A percentile compares a stretch with the other conserved stretches of the same genome.
phyloP scores from a whole-genome alignment of 2,113 vertebrate species.

The Ginglymostoma cirratum region DNA sequence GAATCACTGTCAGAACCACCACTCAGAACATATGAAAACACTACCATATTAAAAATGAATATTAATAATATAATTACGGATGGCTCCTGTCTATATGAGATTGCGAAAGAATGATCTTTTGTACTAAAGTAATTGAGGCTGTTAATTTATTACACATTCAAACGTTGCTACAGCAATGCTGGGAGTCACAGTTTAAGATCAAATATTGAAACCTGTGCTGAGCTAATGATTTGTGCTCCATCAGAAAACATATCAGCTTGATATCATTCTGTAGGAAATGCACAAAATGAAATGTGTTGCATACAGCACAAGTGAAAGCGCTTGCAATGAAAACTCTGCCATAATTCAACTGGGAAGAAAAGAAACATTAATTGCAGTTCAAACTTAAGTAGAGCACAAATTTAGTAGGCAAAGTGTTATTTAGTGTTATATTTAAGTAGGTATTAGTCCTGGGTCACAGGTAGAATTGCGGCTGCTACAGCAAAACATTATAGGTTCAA shows the following conservation, averaged over 20 bases:
- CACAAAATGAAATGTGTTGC: not conserved
- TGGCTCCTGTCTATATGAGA: not conserved
- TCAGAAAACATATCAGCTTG: not conserved
- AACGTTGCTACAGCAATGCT: not conserved
- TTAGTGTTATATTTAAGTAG: not conserved
- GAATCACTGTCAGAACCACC: no score
- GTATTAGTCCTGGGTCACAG: not conserved
- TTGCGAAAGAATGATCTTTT: not conserved
- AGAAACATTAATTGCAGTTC: not conserved
- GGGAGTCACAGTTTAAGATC: conserved; percentile 9
- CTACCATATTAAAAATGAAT: not conserved
- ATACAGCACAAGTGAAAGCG: not conserved
- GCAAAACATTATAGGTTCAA: not conserved
- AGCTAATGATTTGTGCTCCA: not conserved
- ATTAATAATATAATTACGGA: not conserved
- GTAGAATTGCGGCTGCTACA: not conserved
- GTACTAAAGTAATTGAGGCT: conserved; percentile 17
- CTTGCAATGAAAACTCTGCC: not conserved
- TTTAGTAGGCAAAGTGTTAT: not conserved
- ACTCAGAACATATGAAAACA: not conserved
- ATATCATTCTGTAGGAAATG: not conserved
- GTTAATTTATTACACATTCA: not conserved
- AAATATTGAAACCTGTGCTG: not conserved
- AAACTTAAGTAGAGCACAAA: not conserved
- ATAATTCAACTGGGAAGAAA: not conserved